These are phyloP conservation scores for Psephotus haematonotus DNA, from an alignment of 2,113 vertebrate genomes.

Conservation along the genomic window DNA sequence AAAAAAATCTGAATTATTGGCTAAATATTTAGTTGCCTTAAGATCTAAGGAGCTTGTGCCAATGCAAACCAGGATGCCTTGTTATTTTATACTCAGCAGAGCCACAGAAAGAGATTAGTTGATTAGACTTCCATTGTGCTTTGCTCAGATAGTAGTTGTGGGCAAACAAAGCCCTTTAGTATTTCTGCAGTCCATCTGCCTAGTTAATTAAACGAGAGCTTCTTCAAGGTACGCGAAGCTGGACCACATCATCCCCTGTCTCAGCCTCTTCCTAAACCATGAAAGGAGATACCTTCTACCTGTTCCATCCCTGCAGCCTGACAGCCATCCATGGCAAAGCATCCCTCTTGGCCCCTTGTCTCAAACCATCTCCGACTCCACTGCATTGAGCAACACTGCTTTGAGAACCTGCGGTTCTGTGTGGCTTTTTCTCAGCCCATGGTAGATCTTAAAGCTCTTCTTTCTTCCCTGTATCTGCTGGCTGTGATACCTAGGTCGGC, in stretches of 20 bases:
- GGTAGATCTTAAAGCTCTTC: not conserved
- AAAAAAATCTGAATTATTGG: not conserved
- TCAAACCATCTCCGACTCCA: not conserved
- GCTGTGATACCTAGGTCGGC: not conserved
- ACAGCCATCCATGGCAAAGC: not conserved
- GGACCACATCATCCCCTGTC: not conserved
- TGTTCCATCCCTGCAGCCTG: not conserved
- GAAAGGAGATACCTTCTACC: not conserved
- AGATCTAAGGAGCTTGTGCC: not conserved
- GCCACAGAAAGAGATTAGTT: not conserved
- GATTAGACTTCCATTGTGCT: not conserved
- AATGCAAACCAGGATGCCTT: not conserved
- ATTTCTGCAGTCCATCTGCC: not conserved
- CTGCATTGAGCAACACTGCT: not conserved
- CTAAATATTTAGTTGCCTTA: constrained; percentile 44
- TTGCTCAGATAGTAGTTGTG: not conserved
- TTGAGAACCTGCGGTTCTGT: not conserved
- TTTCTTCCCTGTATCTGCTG: not conserved
- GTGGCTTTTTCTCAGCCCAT: not conserved
- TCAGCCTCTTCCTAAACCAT: not conserved
- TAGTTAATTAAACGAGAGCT: not conserved
- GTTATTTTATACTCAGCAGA: not conserved
- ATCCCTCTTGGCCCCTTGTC: not conserved
- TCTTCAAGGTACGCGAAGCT: not conserved
- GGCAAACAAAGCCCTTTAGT: not conserved